Evolutionary conservation across 2,113 vertebrate species (phyloP).

Genomic region (Actinemys pallida): DNA sequence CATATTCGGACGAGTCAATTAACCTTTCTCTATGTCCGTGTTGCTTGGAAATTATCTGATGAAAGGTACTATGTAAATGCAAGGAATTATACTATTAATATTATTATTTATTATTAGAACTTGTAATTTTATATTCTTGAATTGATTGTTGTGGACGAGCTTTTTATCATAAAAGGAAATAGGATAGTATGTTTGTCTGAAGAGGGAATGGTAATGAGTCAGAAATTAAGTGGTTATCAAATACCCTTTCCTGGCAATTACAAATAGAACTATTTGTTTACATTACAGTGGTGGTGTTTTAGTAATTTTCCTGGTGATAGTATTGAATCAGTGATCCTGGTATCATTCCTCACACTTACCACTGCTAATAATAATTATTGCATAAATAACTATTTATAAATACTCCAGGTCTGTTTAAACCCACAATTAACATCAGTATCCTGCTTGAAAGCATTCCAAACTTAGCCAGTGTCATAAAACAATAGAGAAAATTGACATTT

Average conservation of each 20-base stretch:
- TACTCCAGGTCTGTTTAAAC: constrained; percentile 60
- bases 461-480: constrained; percentile 67
- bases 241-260: not conserved
- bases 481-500: constrained; percentile 76
- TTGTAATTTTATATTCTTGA: not conserved
- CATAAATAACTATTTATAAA: constrained; percentile 59
- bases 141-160: not conserved
- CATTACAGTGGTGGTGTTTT: not conserved
- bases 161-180: not conserved
- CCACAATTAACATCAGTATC: constrained; percentile 55
- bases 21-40: not conserved
- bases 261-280: constrained; percentile 35
- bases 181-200: not conserved
- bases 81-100: not conserved
- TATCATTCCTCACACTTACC: constrained; percentile 46
- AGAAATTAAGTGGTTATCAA: not conserved
- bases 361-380: constrained; percentile 22
- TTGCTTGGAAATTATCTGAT: not conserved
- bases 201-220: not conserved
- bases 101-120: not conserved
- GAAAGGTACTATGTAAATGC: not conserved
- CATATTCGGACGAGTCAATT: not conserved
- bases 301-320: constrained; percentile 33
- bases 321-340: constrained; percentile 50
- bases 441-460: constrained; percentile 80